Evolutionary conservation across 2,888 invertebrate genomes (phyloP).

Genomic region (Amblyjoppa fuscipennis): DNA sequence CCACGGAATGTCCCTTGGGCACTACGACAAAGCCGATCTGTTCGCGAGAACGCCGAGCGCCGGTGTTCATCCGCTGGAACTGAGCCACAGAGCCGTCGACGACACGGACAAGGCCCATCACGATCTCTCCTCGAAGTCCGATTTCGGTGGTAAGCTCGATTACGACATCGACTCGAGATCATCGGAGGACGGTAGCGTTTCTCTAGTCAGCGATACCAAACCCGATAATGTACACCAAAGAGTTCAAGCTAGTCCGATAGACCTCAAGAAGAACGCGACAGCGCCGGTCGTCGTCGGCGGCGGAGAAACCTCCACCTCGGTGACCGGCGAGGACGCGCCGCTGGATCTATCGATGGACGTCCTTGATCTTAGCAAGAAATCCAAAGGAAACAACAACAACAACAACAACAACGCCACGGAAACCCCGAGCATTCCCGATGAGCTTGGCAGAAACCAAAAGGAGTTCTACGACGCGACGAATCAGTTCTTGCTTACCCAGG

Average conservation of each 20-base stretch:
- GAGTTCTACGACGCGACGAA: slow-evolving; percentile 85
- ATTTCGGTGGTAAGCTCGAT: slow-evolving; percentile 82
- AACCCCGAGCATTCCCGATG: slow-evolving; percentile 65
- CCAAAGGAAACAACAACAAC: slow-evolving; percentile 60
- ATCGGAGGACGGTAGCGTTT: slow-evolving; percentile 78
- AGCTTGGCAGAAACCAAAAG: slow-evolving; percentile 63
- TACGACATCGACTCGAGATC: slow-evolving; percentile 84
- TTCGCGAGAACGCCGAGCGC: slow-evolving; percentile 62
- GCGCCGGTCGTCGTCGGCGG: slow-evolving; percentile 41
- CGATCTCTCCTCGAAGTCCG: slow-evolving; percentile 71
- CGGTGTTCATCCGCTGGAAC: slow-evolving; percentile 72
- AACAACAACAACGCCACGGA: neutral
- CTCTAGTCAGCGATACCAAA: slow-evolving; percentile 83
- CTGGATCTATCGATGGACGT: slow-evolving; percentile 93
- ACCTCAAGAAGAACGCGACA: slow-evolving; percentile 74
- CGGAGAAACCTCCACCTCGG: slow-evolving; percentile 40
- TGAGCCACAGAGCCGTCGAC: slow-evolving; percentile 70
- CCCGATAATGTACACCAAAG: slow-evolving; percentile 79
- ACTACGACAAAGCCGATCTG: slow-evolving; percentile 67
- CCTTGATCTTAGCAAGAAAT: slow-evolving; percentile 93
- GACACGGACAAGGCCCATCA: slow-evolving; percentile 70
- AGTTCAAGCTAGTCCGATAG: slow-evolving; percentile 81
- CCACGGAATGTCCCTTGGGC: slow-evolving; percentile 49
- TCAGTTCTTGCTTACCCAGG: slow-evolving; percentile 88
- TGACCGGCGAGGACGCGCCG: slow-evolving; percentile 85